Conservation (phyloP, 2,113 vertebrate genomes). For the Xiphorhynchus elegans region DNA sequence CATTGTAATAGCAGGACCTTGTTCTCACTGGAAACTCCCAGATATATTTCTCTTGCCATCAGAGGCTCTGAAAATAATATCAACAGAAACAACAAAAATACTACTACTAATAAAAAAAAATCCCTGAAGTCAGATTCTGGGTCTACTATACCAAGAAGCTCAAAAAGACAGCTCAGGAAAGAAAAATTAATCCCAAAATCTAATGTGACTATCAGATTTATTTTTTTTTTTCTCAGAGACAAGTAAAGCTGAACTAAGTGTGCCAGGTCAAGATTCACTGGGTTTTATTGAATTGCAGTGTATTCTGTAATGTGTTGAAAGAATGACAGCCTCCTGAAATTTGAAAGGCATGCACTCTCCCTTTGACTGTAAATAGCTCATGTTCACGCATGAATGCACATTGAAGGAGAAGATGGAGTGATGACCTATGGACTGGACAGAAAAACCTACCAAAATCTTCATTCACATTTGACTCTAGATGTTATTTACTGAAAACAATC, state of each 20-base stretch:
- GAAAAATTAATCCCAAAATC: not conserved
- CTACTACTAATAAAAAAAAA: not conserved
- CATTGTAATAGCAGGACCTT: not conserved
- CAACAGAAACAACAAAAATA: not conserved
- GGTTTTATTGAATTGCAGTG: not conserved
- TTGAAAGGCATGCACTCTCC: not conserved
- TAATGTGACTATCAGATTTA: not conserved
- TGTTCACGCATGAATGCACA: rapidly evolving
- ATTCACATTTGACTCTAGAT: not conserved
- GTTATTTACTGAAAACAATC: not conserved
- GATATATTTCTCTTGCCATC: not conserved
- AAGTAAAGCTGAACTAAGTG: not conserved
- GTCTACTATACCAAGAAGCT: not conserved
- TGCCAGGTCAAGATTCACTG: not conserved
- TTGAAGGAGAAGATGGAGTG: not conserved
- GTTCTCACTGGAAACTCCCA: not conserved
- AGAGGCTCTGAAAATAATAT: not conserved
- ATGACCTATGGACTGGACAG: not conserved
- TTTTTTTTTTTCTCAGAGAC: not conserved
- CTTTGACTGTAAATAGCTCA: not conserved
- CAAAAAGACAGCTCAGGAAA: not conserved
- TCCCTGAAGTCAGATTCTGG: not conserved
- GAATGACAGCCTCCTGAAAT: not conserved
- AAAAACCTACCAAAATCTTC: not conserved
- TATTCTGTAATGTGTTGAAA: not conserved